Base-by-base conservation (phyloP, 2,113 vertebrate genomes). In the Eolophus roseicapilla region DNA sequence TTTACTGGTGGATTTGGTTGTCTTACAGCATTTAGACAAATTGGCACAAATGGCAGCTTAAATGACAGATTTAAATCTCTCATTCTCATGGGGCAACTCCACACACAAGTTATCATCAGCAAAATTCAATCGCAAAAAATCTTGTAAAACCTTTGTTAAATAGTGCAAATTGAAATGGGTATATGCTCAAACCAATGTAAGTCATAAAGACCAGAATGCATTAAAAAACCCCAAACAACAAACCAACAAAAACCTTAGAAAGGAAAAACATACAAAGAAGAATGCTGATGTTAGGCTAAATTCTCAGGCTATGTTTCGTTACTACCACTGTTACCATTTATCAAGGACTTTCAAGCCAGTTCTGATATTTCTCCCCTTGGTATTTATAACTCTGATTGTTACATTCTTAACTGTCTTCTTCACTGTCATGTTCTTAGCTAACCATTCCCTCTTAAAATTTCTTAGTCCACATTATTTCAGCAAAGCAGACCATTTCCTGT, bases 401-500 rank as follows among this genome's bases (percentile, higher is more conserved):
- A 53, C 15, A 52, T 46, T 74, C 50, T 75, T 29, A 84, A 71
- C 31, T 50, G 28, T 31, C 5, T 37, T 69, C 49, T 74, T 29
- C 83, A 71, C 25, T 55, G 31, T 29, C 5, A 1, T 35, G 43
- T 67, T 92, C 80, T 71, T 68, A 59, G 29, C 76, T 91, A 78
- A 83, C 81, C 52, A 71, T 68, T 74, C 27, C 21, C 80, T 93
- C 47, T 78, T 75, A 50, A 94, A 86, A 70, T 57, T 60, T 82
- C 50, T 70, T 81, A 73, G 67, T 82, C 52, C 14, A 46, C 28
- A 25, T 81, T 82, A 82, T 84, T 91, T 91, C 83, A 96, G 82
- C 87, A 93, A 90, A 90, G 74, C 50, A 93, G 64, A 81, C 62
- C 41, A 33, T 79, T 96, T 95, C 95, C 93, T 96, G 90, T 89